Evolutionary conservation across 64 coral and sea anemone species (phyloP).

Genomic region (Montipora capricornis): DNA sequence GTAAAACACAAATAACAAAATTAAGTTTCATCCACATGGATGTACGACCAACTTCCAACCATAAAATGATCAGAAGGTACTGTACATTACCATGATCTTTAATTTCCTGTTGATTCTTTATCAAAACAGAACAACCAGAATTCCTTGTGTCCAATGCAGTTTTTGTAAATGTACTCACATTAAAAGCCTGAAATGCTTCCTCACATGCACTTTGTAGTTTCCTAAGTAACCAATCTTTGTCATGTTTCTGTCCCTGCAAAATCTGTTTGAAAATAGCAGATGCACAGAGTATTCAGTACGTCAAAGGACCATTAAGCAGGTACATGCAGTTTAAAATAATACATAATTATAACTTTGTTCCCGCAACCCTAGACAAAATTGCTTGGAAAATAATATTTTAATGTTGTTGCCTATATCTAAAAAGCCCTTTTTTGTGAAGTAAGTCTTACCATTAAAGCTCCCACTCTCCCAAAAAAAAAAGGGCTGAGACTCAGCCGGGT

Average conservation of each 20-base stretch:
- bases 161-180: slow-evolving; percentile 1
- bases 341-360: no score
- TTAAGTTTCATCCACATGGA: no score
- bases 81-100: background rate
- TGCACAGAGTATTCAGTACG: no score
- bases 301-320: background rate
- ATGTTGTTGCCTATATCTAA: no score
- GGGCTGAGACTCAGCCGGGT: no score
- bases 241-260: slow-evolving; percentile 34
- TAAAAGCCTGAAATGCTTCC: slow-evolving; percentile 60
- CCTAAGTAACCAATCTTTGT: slow-evolving; percentile 69
- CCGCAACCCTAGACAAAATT: no score
- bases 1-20: no score
- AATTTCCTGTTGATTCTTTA: background rate
- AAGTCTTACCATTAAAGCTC: no score
- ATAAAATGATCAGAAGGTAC: background rate
- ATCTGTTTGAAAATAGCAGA: slow-evolving; percentile 22
- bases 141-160: background rate
- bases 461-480: no score
- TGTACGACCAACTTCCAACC: no score
- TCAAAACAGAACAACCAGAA: background rate
- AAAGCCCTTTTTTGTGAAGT: no score
- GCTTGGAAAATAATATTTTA: no score
- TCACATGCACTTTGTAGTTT: slow-evolving; percentile 55
- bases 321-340: background rate